phyloP scores from a whole-genome alignment of 2,888 invertebrate genomes.

The Pinctada fucata region DNA sequence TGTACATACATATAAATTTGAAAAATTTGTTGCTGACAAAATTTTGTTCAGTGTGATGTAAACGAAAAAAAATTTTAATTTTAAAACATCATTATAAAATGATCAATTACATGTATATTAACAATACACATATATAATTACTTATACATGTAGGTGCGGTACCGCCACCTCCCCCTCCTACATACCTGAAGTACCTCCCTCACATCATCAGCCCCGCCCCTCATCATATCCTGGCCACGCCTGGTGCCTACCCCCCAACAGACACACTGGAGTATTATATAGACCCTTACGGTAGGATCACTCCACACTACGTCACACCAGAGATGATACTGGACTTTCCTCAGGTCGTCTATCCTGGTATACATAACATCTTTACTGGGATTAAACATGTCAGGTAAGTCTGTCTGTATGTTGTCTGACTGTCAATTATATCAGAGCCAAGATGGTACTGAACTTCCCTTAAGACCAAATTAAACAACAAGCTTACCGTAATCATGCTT shows the following conservation, averaged over 20 bases:
- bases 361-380: conserved; percentile 49
- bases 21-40: too few species aligned
- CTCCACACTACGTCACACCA: conserved; percentile 38
- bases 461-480: too few species aligned
- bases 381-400: conserved; percentile 56
- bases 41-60: too few species aligned
- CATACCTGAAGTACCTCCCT: conserved; percentile 26
- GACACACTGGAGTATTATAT: conserved; percentile 45
- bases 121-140: too few species aligned
- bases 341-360: conserved; percentile 45
- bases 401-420: not conserved
- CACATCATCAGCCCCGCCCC: conserved; percentile 21
- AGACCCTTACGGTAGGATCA: conserved; percentile 42
- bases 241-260: conserved; percentile 50
- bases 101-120: too few species aligned
- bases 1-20: too few species aligned
- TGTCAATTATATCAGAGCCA: too few species aligned
- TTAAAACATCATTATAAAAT: too few species aligned
- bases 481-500: too few species aligned
- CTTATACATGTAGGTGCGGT: too few species aligned
- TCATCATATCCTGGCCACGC: conserved; percentile 40
- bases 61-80: too few species aligned
- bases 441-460: too few species aligned
- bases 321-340: conserved; percentile 50
- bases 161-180: conserved; percentile 34